A percentile compares a stretch with the other conserved stretches of the same genome.
phyloP scores from a whole-genome alignment of 2,797 vertebrate species.

The Sebastes hubbsi region DNA sequence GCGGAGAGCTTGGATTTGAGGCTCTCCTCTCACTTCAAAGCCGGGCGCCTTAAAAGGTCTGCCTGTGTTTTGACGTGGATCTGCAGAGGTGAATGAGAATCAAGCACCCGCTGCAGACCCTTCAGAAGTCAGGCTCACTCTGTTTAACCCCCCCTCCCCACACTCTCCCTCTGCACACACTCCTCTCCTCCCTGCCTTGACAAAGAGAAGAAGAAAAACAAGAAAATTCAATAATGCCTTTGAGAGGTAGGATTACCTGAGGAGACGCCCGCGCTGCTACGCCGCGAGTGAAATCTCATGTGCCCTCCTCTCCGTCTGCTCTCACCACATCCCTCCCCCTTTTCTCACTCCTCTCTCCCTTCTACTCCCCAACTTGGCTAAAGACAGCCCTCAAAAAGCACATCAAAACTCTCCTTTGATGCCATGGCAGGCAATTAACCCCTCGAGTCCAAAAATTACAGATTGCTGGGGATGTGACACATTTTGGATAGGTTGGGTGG shows the following conservation, averaged over 20 bases:
- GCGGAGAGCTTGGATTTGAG: conserved; percentile 84
- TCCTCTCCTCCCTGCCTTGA: conserved; percentile 73
- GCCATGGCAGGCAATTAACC: conserved; percentile 85
- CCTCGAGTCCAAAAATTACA: conserved; percentile 81
- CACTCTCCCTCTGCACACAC: conserved; percentile 70
- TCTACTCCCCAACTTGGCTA: conserved; percentile 80
- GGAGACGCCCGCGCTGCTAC: conserved; percentile 80
- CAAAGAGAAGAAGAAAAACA: conserved; percentile 87
- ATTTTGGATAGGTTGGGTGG: conserved; percentile 75
- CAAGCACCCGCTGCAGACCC: conserved; percentile 83
- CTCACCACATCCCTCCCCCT: conserved; percentile 74
- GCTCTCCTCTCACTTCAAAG: conserved; percentile 89
- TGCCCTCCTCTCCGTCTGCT: conserved; percentile 79
- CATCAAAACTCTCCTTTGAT: conserved; percentile 89
- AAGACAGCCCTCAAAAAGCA: conserved; percentile 87
- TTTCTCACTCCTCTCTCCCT: conserved; percentile 68
- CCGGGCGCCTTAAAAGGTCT: conserved; percentile 86
- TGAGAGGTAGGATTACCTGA: conserved; percentile 89
- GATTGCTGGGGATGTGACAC: conserved; percentile 82
- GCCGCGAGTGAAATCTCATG: conserved; percentile 85
- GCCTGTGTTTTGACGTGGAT: conserved; percentile 87
- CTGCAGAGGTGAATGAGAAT: conserved; percentile 88
- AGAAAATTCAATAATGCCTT: conserved; percentile 89
- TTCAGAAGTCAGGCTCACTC: conserved; percentile 83
- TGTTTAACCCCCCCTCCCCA: conserved; percentile 75